These are phyloP conservation scores for Garra rufa DNA, from an alignment of 2,113 vertebrate species.

Conservation along the genomic window DNA sequence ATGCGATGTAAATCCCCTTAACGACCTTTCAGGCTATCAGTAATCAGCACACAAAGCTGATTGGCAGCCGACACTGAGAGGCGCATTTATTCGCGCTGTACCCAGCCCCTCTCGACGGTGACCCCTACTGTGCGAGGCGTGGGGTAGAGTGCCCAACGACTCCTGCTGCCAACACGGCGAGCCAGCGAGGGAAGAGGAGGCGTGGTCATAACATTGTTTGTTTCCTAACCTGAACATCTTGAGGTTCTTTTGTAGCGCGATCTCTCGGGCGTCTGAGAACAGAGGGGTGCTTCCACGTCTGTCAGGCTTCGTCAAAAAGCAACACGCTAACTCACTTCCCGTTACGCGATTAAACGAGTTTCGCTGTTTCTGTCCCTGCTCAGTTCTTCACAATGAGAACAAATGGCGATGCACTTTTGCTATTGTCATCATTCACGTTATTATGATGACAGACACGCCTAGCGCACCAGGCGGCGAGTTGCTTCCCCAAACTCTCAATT, in stretches of 20 bases:
- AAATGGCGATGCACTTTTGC: conserved; percentile 26
- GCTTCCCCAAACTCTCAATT: conserved; percentile 4
- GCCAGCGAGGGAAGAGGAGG: conserved; percentile 17
- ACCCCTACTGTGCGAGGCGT: conserved; percentile 82
- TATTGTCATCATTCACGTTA: conserved; percentile 23
- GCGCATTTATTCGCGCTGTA: neutral
- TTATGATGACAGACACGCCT: conserved; percentile 36
- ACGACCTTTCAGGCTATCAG: conserved; percentile 72
- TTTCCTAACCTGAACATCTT: conserved; percentile 30
- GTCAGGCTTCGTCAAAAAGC: neutral
- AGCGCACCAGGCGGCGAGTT: conserved; percentile 24
- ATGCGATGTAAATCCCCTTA: conserved; percentile 77
- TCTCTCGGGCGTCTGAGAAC: neutral
- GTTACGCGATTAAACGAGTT: conserved; percentile 2
- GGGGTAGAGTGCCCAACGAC: conserved; percentile 74
- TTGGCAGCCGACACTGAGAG: conserved; percentile 41
- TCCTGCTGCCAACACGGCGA: conserved; percentile 13
- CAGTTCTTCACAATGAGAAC: conserved; percentile 19
- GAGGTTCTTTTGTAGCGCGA: neutral
- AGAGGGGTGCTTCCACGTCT: conserved; percentile 16
- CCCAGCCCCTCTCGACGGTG: conserved; percentile 64
- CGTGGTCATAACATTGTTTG: conserved; percentile 67
- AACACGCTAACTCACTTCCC: conserved; percentile 2
- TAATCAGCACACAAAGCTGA: conserved; percentile 73
- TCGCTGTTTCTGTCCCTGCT: neutral